Conservation (phyloP, 1,140 invertebrate species). For the Amyelois transitella region DNA sequence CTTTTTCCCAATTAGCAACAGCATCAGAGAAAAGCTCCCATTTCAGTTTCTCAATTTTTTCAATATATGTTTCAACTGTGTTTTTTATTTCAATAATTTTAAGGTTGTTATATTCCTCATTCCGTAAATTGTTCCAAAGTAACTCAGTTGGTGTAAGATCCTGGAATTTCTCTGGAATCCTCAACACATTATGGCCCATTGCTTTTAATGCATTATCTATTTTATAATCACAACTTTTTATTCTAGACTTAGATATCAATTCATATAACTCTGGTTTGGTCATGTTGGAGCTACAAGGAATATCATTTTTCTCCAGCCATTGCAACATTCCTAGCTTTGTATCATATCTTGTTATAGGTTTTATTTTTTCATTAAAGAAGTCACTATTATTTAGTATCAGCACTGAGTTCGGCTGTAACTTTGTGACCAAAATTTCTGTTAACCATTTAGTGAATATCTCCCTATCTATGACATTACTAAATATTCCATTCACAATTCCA, state of each 20-base stretch:
- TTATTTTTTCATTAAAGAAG: conserved; percentile 9
- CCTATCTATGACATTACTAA: conserved; percentile 7
- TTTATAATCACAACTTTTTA: conserved; percentile 7
- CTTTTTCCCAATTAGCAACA: conserved; percentile 9
- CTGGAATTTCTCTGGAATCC: conserved; percentile 24
- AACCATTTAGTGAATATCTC: conserved; percentile 37
- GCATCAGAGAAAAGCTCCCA: conserved; percentile 4
- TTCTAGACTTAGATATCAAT: conserved; percentile 26
- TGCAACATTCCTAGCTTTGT: conserved; percentile 31
- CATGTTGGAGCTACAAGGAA: conserved; percentile 27
- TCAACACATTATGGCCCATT: conserved; percentile 33
- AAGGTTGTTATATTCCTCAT: not conserved
- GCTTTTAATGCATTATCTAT: conserved; percentile 29
- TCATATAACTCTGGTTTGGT: conserved; percentile 36
- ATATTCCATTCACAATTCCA: conserved; percentile 27
- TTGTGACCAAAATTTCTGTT: conserved; percentile 25
- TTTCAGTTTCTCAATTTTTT: not conserved
- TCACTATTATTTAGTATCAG: conserved; percentile 31
- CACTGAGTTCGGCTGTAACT: conserved; percentile 20
- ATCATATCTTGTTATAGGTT: conserved; percentile 26
- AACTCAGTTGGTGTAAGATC: conserved; percentile 22
- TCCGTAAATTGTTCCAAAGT: conserved; percentile 25
- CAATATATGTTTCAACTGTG: conserved; percentile 1
- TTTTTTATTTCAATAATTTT: not conserved
- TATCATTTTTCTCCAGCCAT: conserved; percentile 30